phyloP scores from a whole-genome alignment of 2,113 vertebrate genomes.

The Lepus europaeus region DNA sequence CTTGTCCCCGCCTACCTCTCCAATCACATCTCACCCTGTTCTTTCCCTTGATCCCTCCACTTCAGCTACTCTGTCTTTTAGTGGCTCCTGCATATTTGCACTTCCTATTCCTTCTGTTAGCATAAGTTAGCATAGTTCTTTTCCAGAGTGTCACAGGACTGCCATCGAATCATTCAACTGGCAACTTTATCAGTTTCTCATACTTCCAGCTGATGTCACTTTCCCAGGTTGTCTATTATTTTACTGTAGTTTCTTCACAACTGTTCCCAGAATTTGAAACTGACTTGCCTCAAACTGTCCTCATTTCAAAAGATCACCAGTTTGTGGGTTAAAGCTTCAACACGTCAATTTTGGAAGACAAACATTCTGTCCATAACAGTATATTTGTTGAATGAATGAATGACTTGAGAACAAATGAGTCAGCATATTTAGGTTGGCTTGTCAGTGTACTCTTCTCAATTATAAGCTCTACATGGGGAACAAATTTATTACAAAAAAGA shows the following conservation, averaged over 20 bases:
- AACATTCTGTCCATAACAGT: not conserved
- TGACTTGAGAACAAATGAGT: not conserved
- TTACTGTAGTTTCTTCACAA: not conserved
- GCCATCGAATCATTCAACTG: not conserved
- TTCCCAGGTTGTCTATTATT: not conserved
- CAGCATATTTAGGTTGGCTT: not conserved
- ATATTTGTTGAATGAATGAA: not conserved
- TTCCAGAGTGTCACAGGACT: not conserved
- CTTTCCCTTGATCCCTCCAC: not conserved
- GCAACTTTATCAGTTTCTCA: not conserved
- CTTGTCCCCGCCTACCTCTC: not conserved
- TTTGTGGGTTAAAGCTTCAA: not conserved
- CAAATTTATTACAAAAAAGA: not conserved
- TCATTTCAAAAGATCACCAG: too few relatives aligned
- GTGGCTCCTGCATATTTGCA: not conserved
- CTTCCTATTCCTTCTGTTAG: not conserved
- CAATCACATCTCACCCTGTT: not conserved
- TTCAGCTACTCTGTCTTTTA: not conserved
- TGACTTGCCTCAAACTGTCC: not conserved
- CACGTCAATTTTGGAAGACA: not conserved
- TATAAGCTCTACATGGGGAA: not conserved
- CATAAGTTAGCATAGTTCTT: not conserved
- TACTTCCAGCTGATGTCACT: not conserved
- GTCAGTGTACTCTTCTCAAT: not conserved
- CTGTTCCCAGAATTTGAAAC: not conserved